Conservation (phyloP, 2,888 invertebrate genomes). For the Lasiommata megera region DNA sequence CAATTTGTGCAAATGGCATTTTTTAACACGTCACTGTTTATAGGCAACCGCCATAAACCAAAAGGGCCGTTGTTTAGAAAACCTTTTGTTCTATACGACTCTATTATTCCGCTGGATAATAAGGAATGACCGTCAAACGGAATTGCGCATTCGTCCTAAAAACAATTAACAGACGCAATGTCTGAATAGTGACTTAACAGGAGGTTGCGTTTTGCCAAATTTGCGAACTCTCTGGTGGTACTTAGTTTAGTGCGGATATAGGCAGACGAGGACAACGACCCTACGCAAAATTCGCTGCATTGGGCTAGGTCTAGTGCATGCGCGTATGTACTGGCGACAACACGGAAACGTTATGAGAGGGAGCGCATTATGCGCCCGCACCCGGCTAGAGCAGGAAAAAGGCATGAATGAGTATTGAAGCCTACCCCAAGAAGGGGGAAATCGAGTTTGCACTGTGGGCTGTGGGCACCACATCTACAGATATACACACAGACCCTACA, state of each 20-base stretch:
- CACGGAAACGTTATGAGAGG: slow-evolving; percentile 67
- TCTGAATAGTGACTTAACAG: slow-evolving; percentile 14
- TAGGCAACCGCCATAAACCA: slow-evolving; percentile 47
- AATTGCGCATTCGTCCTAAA: slow-evolving; percentile 54
- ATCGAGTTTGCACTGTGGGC: slow-evolving; percentile 74
- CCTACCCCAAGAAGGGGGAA: slow-evolving; percentile 79
- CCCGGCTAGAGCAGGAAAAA: slow-evolving; percentile 69
- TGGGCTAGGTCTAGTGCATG: slow-evolving; percentile 80
- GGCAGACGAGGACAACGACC: slow-evolving; percentile 69
- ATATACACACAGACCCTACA: slow-evolving; percentile 60
- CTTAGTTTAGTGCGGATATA: slow-evolving; percentile 38
- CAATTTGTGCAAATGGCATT: slow-evolving; percentile 70
- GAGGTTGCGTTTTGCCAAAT: slow-evolving; percentile 19
- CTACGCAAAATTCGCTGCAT: slow-evolving; percentile 82
- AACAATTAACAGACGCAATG: slow-evolving; percentile 8
- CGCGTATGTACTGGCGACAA: slow-evolving; percentile 71
- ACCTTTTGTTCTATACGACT: slow-evolving; percentile 40
- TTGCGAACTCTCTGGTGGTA: slow-evolving; percentile 19
- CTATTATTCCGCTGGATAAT: slow-evolving; percentile 44
- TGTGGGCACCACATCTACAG: slow-evolving; percentile 63
- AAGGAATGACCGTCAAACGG: slow-evolving; percentile 48
- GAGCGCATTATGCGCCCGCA: slow-evolving; percentile 58
- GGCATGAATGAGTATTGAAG: slow-evolving; percentile 79
- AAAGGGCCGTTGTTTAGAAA: slow-evolving; percentile 44
- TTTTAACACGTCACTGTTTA: slow-evolving; percentile 52